Conservation (phyloP, 2,888 invertebrate species). For the Piscicola geometra region DNA sequence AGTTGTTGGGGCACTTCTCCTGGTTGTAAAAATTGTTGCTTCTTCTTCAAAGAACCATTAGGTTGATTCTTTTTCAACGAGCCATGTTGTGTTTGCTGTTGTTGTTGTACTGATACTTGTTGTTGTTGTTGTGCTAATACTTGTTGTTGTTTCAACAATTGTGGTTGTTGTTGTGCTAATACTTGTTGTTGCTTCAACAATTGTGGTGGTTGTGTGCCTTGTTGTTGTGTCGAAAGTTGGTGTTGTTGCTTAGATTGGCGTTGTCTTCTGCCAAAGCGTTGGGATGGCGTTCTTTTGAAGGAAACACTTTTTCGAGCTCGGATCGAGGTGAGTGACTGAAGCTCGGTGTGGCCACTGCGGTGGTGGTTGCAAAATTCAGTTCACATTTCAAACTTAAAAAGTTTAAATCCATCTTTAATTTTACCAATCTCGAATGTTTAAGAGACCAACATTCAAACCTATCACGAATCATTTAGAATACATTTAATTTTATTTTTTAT, state of each 20-base stretch:
- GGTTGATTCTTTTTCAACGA: not conserved
- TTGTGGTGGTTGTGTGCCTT: no score
- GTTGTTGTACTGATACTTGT: not conserved
- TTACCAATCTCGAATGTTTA: no score
- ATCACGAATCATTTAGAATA: no score
- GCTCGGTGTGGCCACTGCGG: slow-evolving; percentile 96
- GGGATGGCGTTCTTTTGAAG: slow-evolving; percentile 92
- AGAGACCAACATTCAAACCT: no score
- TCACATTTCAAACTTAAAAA: no score
- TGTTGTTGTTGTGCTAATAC: not conserved
- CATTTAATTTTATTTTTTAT: no score
- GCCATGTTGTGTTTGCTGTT: not conserved
- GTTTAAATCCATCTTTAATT: no score
- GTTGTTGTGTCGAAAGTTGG: not conserved
- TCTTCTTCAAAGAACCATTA: not conserved
- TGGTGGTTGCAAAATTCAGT: no score
- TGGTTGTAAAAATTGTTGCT: not conserved
- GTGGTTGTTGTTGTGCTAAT: not conserved
- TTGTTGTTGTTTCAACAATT: not conserved
- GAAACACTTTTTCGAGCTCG: slow-evolving; percentile 85
- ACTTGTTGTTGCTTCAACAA: no score
- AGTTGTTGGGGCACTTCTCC: not conserved
- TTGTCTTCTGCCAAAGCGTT: slow-evolving; percentile 64
- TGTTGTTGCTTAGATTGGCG: slow-evolving; percentile 2
- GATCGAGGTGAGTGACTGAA: slow-evolving; percentile 87